Evolutionary conservation across 2,888 invertebrate genomes (phyloP), one percentile per base, ranked within the genome.

Genomic region (Germaria angustata): DNA sequence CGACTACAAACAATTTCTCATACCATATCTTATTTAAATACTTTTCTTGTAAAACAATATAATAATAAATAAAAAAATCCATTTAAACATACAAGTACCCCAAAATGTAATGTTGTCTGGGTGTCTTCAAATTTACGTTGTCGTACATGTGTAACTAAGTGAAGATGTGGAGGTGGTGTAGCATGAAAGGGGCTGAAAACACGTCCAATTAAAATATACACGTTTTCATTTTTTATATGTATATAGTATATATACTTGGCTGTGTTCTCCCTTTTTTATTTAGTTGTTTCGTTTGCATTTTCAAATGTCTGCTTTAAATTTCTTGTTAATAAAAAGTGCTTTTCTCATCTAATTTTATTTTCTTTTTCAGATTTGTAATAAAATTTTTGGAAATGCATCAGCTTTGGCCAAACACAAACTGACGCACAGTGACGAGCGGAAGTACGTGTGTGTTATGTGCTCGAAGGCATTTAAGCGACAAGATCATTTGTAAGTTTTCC

Each of bases 401-500:
- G 98, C 98, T 84, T 93, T 99, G 90, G 98, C 97, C 87, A 98
- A 98, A 92, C 97, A 98, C 93, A 98, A 98, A 92, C 93, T 99
- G 91, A 99, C 98, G 86, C 99, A 99, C 93, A 98, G 98, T 92
- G 98, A 99, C 92, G 99, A 99, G 91, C 93, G 99, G 88, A 98
- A 98, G 92, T 98, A 98, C 92, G 96, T 97, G 86, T 99, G 99
- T 92, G 95, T 94, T 89, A 96, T 98, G 91, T 99, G 99, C 92
- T 95, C 97, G 85, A 99, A 99, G 92, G 98, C 98, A 86, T 99
- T 99, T 94, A 99, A 99, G 93, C 94, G 99, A 91, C 98, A 99
- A 92, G 99, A 99, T 93, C 98, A 99, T 93, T 94, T 99, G 97
- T 98, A 93, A 97, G 98, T 84, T 78, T 76, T 53, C 1, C 15